Conservation (phyloP, 2,888 invertebrate species). For the Caenorhabditis sinica region DNA sequence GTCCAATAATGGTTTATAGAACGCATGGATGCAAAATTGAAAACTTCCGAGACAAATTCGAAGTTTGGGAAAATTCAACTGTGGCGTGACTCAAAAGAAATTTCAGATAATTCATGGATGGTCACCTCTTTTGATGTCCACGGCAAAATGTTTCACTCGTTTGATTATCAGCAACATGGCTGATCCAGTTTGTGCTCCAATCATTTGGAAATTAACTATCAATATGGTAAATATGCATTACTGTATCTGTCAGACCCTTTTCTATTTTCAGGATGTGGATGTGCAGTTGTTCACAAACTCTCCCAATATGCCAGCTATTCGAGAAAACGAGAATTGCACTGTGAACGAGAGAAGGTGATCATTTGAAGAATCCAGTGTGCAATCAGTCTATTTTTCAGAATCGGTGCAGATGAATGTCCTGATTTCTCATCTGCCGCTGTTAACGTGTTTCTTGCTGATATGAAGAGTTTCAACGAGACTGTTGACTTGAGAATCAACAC, state of each 20-base stretch:
- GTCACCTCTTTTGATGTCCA: constrained; percentile 67
- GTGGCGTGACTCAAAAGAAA: background rate
- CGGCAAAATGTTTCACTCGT: constrained; percentile 68
- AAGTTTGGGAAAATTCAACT: constrained; percentile 5
- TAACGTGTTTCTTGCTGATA: constrained; percentile 25
- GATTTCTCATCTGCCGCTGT: constrained; percentile 13
- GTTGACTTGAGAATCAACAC: constrained; percentile 41
- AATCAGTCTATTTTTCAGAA: background rate
- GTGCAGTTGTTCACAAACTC: constrained; percentile 24
- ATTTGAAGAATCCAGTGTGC: background rate
- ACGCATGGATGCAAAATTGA: constrained; percentile 30
- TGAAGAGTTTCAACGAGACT: constrained; percentile 27
- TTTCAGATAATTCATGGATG: constrained; percentile 68
- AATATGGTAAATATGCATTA: constrained; percentile 10
- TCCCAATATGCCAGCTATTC: background rate
- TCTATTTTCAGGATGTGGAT: constrained; percentile 6
- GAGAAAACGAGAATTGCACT: constrained; percentile 20
- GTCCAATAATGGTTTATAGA: constrained; percentile 46
- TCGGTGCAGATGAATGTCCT: constrained; percentile 9
- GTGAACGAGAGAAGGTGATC: constrained; percentile 14
- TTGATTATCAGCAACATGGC: constrained; percentile 41
- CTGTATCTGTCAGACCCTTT: background rate
- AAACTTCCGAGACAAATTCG: constrained; percentile 33
- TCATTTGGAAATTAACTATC: constrained; percentile 44
- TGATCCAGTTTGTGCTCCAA: constrained; percentile 57